Evolutionary conservation across 2,113 vertebrate genomes (phyloP).

Genomic region (Mormyrus lacerda): DNA sequence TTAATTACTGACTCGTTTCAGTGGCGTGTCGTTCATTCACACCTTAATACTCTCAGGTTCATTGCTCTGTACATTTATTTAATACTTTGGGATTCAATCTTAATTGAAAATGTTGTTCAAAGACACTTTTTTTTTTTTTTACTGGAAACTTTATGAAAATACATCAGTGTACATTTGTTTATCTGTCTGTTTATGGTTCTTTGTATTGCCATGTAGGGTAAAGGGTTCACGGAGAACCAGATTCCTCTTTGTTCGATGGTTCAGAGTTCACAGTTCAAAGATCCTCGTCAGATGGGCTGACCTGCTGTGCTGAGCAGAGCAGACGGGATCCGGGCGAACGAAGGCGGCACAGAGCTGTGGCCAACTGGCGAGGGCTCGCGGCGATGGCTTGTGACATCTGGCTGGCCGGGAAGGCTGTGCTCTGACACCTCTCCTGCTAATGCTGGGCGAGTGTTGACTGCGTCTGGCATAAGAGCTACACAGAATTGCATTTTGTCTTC

Average conservation of each 20-base stretch:
- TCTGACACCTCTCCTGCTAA: not conserved
- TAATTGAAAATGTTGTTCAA: not conserved
- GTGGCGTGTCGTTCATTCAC: not conserved
- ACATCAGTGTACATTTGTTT: not conserved
- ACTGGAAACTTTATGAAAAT: not conserved
- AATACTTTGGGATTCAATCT: not conserved
- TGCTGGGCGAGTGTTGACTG: not conserved
- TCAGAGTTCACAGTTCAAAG: constrained; percentile 66
- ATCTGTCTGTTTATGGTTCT: not conserved
- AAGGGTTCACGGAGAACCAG: not conserved
- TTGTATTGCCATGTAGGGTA: not conserved
- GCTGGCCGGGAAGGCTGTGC: not conserved
- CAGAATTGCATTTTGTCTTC: not conserved
- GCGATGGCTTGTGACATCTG: not conserved
- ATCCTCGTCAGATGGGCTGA: constrained; percentile 59
- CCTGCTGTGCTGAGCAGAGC: constrained; percentile 53
- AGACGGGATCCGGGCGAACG: constrained; percentile 43
- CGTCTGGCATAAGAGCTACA: not conserved
- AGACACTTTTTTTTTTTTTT: not conserved
- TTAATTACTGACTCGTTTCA: not conserved
- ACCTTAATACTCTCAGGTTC: not conserved
- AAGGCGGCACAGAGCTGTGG: constrained; percentile 7
- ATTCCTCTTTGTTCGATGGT: not conserved
- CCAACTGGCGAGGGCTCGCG: not conserved
- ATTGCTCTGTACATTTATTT: not conserved